phyloP scores from a whole-genome alignment of 2,888 invertebrate genomes.

The Trachelus tabidus region DNA sequence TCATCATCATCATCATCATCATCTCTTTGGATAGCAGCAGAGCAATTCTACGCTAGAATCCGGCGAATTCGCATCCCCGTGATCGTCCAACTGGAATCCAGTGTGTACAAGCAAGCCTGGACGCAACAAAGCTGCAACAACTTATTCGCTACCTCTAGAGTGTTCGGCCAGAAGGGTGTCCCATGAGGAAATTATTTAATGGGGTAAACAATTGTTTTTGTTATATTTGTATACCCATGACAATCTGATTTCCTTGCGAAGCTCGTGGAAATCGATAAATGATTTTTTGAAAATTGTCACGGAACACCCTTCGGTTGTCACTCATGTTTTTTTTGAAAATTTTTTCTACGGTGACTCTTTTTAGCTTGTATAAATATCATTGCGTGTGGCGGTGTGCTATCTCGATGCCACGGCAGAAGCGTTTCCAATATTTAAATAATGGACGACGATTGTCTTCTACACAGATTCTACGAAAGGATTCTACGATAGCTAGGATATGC shows the following conservation, averaged over 20 bases:
- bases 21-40: conserved; percentile 35
- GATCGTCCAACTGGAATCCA: conserved; percentile 40
- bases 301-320: too few relatives aligned
- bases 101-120: conserved; percentile 43
- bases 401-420: conserved; percentile 3
- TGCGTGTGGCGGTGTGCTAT: background rate
- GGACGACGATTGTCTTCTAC: background rate
- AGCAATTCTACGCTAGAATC: conserved; percentile 38
- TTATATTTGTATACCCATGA: too few relatives aligned
- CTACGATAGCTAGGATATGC: too few relatives aligned
- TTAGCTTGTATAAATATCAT: background rate
- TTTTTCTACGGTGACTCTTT: too few relatives aligned
- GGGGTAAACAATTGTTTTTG: too few relatives aligned
- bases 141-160: conserved; percentile 37
- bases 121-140: conserved; percentile 48
- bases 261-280: too few relatives aligned
- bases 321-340: too few relatives aligned
- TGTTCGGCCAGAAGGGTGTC: conserved; percentile 10
- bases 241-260: too few relatives aligned
- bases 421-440: background rate
- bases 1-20: conserved; percentile 9
- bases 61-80: conserved; percentile 34
- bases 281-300: too few relatives aligned
- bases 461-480: too few relatives aligned
- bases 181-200: too few relatives aligned